phyloP scores from a whole-genome alignment of 2,113 vertebrate species.

The Heterocephalus glaber region DNA sequence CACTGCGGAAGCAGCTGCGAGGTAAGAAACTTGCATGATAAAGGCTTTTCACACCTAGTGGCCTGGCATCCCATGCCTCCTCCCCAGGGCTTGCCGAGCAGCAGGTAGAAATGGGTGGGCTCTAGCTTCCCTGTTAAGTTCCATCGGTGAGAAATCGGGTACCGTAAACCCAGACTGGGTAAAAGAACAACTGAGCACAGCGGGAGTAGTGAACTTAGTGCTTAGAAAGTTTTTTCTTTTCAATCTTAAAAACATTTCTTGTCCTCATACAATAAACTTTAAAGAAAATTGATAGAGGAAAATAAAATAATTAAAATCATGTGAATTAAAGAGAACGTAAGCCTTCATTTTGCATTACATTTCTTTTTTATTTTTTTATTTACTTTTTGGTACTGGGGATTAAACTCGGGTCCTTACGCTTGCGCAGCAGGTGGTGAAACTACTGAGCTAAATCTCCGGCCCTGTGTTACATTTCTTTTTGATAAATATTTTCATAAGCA shows the following conservation, averaged over 20 bases:
- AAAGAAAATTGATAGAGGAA: background rate
- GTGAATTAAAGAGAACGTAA: background rate
- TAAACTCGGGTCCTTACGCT: no score
- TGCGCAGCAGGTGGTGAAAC: no score
- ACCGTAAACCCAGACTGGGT: constrained; percentile 60
- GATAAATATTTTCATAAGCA: constrained; percentile 46
- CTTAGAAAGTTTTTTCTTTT: constrained; percentile 57
- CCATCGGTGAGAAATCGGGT: constrained; percentile 57
- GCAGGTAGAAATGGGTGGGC: constrained; percentile 66
- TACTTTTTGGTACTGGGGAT: no score
- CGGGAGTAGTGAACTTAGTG: constrained; percentile 45
- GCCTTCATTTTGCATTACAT: constrained; percentile 20
- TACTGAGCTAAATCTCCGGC: no score
- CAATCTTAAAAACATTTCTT: constrained; percentile 53
- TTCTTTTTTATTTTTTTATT: no score
- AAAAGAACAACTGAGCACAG: constrained; percentile 67
- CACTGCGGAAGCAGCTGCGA: background rate
- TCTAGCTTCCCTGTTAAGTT: background rate
- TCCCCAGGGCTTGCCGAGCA: background rate
- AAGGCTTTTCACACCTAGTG: constrained; percentile 29
- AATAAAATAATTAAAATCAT: background rate
- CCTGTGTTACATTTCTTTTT: no score
- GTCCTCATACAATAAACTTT: background rate
- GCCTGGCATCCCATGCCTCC: background rate
- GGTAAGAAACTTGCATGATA: constrained; percentile 49